Base-by-base conservation (phyloP, 2,888 invertebrate species). In the Drosophila pseudotalamancana region DNA sequence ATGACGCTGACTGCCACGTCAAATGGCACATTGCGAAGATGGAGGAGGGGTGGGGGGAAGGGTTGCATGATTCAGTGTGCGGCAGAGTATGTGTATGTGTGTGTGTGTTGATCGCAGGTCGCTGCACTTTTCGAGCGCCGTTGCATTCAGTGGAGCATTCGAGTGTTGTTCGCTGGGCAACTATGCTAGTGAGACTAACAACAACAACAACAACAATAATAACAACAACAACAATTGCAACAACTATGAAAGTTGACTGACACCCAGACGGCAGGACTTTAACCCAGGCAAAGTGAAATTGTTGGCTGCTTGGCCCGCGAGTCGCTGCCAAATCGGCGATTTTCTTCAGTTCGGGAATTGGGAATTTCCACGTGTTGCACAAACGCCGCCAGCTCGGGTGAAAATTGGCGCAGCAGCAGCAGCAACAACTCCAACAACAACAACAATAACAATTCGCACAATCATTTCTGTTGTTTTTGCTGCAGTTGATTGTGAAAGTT, bases 271-370 rank as follows among this genome's bases (percentile, higher is more conserved):
- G 51, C 76, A 88, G 88, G 88, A 89, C 88, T 88, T 88, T 88
- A 88, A 81, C 86, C 86, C 73, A 81, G 57, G 68, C 79, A 76
- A 88, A 88, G 88, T 88, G 88, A 88, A 88, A 88, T 79, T 88
- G 70, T 67, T 81, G 71, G 72, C 51, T 50, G 68, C 51, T 45
- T 34, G 40, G n/a, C n/a, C 27, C 16, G 61, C 53, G 72, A 75
- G 72, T 53, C 67, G 59, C 19, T 49, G 68, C 50, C 63, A 76
- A 79, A 48, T 57, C 43, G 45, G 37, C 32, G 48, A 51, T 51
- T 63, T 51, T 27, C 61, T 54, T 51, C 46, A 19, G 46, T 35
- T 34, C 61, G 60, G 62, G 57, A 60, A 50, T 71, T 67, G 72
- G 77, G 76, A 74, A 78, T 82, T 81, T 85, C 81, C 81, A 81